Conservation (phyloP, 2,888 invertebrate species). For the Heliconius ethilla region DNA sequence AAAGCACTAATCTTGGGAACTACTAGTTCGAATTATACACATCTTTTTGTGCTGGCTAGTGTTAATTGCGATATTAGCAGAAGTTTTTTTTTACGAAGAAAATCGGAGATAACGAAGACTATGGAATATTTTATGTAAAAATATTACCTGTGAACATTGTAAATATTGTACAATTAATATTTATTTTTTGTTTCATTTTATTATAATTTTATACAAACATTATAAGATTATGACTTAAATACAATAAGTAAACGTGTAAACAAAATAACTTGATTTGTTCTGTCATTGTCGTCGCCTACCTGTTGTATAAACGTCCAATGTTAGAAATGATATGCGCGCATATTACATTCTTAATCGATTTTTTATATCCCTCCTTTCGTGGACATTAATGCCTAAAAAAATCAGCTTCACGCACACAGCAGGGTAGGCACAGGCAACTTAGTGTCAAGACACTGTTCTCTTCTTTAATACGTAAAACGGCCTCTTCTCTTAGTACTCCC, state of each 20-base stretch:
- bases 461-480: too few species aligned
- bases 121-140: background rate
- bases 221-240: background rate
- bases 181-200: background rate
- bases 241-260: conserved; percentile 11
- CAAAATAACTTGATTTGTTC: conserved; percentile 15
- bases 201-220: background rate
- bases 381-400: too few species aligned
- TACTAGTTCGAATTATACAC: too few species aligned
- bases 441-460: too few species aligned
- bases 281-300: background rate
- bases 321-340: conserved; percentile 1
- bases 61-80: too few species aligned
- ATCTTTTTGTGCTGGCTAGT: too few species aligned
- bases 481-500: too few species aligned
- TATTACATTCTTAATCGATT: background rate
- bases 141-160: background rate
- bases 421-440: too few species aligned
- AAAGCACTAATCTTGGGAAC: background rate
- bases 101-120: too few species aligned
- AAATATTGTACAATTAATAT: background rate
- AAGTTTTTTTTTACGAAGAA: too few species aligned
- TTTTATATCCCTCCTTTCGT: too few species aligned
- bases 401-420: too few species aligned
- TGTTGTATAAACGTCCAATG: background rate